Evolutionary conservation across 1,140 invertebrate species (phyloP), one percentile per base, ranked within the genome.

Genomic region (Meteorus sp.): DNA sequence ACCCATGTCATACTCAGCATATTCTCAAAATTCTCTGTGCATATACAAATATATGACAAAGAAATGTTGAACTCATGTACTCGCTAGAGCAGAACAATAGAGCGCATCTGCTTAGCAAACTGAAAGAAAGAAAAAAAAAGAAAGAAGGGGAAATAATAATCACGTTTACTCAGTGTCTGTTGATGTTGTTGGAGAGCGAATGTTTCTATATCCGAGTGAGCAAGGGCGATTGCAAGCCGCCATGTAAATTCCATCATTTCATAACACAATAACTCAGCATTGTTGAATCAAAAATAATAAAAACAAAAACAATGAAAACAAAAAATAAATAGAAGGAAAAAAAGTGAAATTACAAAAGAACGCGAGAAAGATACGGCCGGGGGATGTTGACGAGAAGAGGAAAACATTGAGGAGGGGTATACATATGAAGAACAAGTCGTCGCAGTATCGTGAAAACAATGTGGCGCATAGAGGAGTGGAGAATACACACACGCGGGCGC

Each of bases 61-160:
- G n/a, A n/a, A n/a, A n/a, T n/a, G n/a, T n/a, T n/a, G n/a, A n/a
- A n/a, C n/a, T n/a, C n/a, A n/a, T n/a, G n/a, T n/a, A n/a, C n/a
- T n/a, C n/a, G n/a, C n/a, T n/a, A n/a, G n/a, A n/a, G n/a, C n/a
- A n/a, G n/a, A n/a, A n/a, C n/a, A n/a, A 76, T 75, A 71, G 52
- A 56, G 59, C 54, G 65, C 66, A 71, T 70, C 71, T 74, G 66
- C 72, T 75, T 69, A 66, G 70, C 68, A 75, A 71, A 74, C 74
- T 68, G 69, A 68, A 62, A 74, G 72, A 59, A 75, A 74, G 11
- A 39, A 39, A 39, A 39, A n/a, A 39, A 39, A n/a, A 5, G 15
- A 7, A 39, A 39, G 15, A n/a, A 39, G 15, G 8, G 3, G 15
- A 7, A 39, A 39, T 39, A 39, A 77, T 76, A 76, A 77, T 76